Base-by-base conservation (phyloP, 2,113 vertebrate genomes). In the Elaphurus davidianus region DNA sequence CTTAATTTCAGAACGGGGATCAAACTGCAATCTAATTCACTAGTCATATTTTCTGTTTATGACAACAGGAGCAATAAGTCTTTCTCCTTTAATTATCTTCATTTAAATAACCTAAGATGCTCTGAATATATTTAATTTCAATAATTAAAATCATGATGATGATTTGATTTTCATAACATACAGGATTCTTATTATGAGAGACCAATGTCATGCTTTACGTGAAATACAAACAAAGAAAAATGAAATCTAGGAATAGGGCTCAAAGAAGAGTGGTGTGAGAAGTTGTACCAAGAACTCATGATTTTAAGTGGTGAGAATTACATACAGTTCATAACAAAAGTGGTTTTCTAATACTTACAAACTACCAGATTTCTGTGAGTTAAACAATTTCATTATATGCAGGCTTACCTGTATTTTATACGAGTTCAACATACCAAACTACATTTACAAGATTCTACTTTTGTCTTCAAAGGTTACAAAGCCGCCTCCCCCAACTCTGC, bases 121-220 rank as follows among this genome's bases (percentile, higher is more conserved):
- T 33, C 19, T 85, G 23, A 59, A 87, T 83, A 76, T 87, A 59
- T 79, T 95, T 95, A 92, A 92, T 96, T 92, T 94, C 59, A 64
- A 52, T 55, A 90, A 85, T 57, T 94, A 91, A 76, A 47, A 92
- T 25, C 17, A 90, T n/a, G 30, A 86, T 8, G 2, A 47, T 88
- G n/a, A 83, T 93, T 62, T 88, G 6, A 89, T 28, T 85, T 92
- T 74, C 82, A 78, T 28, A 87, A 93, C 8, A 86, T 81, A 62
- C 1, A 52, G 14, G 16, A 84, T 78, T 97, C 95, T 97, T 94
- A 82, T 86, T 94, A 90, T 85, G 12, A 89, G 89, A 93, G 62
- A 9, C 81, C 9, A 1, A 14, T 6, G 3, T 59, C 25, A 95
- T n/a, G 33, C 19, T 83, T 91, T 90, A 96, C 28, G 33, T 33